Evolutionary conservation across 2,888 invertebrate genomes (phyloP), one percentile per base, ranked within the genome.

Genomic region (Hyppa rectilinea): DNA sequence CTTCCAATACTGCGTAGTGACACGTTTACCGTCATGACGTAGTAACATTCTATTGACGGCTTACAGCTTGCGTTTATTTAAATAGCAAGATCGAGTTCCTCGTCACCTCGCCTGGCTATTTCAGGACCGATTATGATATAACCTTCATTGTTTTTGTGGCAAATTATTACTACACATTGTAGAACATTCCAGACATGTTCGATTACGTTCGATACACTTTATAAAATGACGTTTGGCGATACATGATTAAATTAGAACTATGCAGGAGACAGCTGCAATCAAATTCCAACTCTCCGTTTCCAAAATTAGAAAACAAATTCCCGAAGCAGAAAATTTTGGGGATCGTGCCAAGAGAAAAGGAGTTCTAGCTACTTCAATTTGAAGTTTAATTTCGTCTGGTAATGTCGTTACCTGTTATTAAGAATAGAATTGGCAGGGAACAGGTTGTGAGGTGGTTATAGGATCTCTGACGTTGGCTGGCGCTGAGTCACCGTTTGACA

Each of bases 381-480:
- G 83, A 72, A 78, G 82, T 84, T 67, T 36, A 62, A 76, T 80
- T 75, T 85, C 20, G 71, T 65, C 63, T 83, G 80, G 58, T 58
- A 66, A 55, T 73, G 50, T 69, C 60, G 45, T 72, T 49, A 83
- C 81, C 81, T 86, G 87, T 87, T 86, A 86, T 85, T 91, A 90
- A 92, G 91, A 94, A 94, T 94, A 94, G 94, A 93, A 72, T 92
- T 94, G 94, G 94, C 94, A 93, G 87, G 81, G 88, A 78, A 78
- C 83, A 86, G 84, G 85, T 88, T 85, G 78, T 78, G 80, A 77
- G 85, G 86, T 87, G 88, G 88, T 87, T 91, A 91, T 91, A 89
- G 87, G 90, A 90, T 91, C 91, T 87, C 90, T 90, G 88, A 87
- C 88, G 90, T 81, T 84, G 85, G 88, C 86, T 81, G 83, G 86